Evolutionary conservation across 2,888 invertebrate species (phyloP), one percentile per base, ranked within the genome.

Genomic region (Himalopsyche japonica): DNA sequence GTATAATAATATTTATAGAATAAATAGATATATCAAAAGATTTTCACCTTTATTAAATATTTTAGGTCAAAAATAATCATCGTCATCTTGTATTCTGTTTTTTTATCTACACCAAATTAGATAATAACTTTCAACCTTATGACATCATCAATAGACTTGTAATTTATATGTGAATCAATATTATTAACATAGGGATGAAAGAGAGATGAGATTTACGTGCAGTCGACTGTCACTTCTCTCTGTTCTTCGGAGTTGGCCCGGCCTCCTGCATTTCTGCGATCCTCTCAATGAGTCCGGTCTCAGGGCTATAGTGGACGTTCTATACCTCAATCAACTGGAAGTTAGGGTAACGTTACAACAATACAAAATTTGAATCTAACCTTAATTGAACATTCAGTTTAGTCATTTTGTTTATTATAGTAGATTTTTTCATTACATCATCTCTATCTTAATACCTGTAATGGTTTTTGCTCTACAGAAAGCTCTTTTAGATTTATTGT

Each of bases 201-300:
- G 96, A 77, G 97, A 98, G 89, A 93, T 96, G 89, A 94, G 96
- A 88, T 97, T 97, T 89, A 95, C 95, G 37, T 97, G 97, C 88
- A 97, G 97, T 88, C 95, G 97, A 85, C 91, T 97, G 85, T 97
- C 97, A 18, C 90, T 97, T 85, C 92, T 98, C 79, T 97, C 97
- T 86, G 94, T 97, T 84, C 90, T 98, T 86, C 95, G 98, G 86
- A 98, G 98, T 87, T 99, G 98, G 96, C 95, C 98, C 64, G 98
- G 98, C 82, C 93, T 97, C 86, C 92, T 97, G 85, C 97, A 97
- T 90, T 97, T 97, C 91, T 97, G 97, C 89, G 95, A 96, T 90
- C 97, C 97, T 15, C 92, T 93, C 88, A 94, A 95, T 89, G 92
- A 94, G 85, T 95, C 95, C 32, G 97, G 97, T 6, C 92, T 97